Conservation (phyloP, 1,140 invertebrate species). For the Physella acuta region DNA sequence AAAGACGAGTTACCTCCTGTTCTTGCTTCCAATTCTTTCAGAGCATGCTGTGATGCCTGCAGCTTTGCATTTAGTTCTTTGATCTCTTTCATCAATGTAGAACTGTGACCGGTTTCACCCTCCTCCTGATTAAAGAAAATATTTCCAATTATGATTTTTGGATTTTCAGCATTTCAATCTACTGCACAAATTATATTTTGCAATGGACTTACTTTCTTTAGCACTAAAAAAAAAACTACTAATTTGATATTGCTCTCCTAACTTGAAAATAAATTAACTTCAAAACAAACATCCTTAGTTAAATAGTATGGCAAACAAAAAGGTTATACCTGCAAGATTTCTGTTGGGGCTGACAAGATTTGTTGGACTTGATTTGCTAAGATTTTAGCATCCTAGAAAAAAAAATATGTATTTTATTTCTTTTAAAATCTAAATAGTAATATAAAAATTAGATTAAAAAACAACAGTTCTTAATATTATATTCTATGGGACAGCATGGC, state of each 20-base stretch:
- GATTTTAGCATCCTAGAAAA: not conserved
- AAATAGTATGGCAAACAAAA: too few relatives aligned
- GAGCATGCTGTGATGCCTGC: slow-evolving; percentile 40
- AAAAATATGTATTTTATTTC: too few relatives aligned
- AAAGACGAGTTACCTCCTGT: slow-evolving; percentile 18
- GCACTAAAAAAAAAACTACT: not conserved
- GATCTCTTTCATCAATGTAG: slow-evolving; percentile 38
- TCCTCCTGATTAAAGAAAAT: slow-evolving; percentile 2
- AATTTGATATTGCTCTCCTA: not conserved
- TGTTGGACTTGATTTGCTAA: not conserved
- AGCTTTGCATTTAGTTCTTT: slow-evolving; percentile 49
- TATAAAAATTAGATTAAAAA: too few relatives aligned
- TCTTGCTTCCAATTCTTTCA: slow-evolving; percentile 34
- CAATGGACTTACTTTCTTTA: not conserved
- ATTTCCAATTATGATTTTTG: not conserved
- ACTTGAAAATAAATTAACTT: too few relatives aligned
- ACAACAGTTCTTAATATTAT: too few relatives aligned
- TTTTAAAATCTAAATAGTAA: too few relatives aligned
- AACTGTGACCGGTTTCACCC: slow-evolving; percentile 6
- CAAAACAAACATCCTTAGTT: too few relatives aligned
- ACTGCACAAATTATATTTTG: not conserved
- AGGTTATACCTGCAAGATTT: not conserved
- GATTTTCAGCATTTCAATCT: not conserved
- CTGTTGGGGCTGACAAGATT: not conserved
- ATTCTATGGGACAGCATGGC: too few relatives aligned